Conservation (phyloP, 2,888 invertebrate species). For the Plagiodera versicolora region DNA sequence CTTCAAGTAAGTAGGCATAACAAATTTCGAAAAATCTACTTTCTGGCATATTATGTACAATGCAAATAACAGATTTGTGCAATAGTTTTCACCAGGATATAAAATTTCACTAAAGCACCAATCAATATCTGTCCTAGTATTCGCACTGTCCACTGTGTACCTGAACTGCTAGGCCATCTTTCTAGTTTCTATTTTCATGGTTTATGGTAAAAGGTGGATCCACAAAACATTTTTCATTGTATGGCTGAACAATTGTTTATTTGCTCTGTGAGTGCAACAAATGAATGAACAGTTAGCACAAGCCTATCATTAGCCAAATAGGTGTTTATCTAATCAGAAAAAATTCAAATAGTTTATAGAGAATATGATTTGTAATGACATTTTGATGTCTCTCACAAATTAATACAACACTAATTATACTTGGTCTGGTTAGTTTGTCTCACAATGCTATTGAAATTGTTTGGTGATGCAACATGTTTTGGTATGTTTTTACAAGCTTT, state of each 20-base stretch:
- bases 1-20: conserved; percentile 11
- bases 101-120: background rate
- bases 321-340: background rate
- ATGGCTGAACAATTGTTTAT: too few relatives aligned
- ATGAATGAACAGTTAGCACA: background rate
- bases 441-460: background rate
- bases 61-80: background rate
- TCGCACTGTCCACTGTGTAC: too few relatives aligned
- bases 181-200: too few relatives aligned
- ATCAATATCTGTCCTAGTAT: too few relatives aligned
- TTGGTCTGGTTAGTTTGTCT: background rate
- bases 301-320: background rate
- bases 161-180: too few relatives aligned
- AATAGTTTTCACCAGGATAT: background rate
- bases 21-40: background rate
- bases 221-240: too few relatives aligned
- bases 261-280: too few relatives aligned
- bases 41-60: background rate
- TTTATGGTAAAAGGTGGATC: too few relatives aligned
- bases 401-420: background rate
- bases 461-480: background rate
- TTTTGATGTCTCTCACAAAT: background rate
- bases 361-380: background rate
- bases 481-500: background rate
- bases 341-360: background rate